Evolutionary conservation across 2,797 vertebrate genomes (phyloP), one percentile per base, ranked within the genome.

Genomic region (Sus cebifrons): DNA sequence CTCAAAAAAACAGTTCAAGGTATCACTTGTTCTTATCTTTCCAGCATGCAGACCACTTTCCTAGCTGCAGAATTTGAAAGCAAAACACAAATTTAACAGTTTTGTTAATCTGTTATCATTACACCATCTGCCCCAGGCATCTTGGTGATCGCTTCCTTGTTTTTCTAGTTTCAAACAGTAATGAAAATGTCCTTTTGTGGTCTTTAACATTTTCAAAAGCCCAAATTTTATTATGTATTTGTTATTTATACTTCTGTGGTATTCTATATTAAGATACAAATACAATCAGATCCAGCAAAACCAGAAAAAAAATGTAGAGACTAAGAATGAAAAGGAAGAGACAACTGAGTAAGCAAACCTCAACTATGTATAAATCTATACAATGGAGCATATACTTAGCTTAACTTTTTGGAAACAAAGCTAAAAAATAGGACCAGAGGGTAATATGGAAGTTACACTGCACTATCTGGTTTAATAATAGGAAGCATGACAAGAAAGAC

Each of bases 61-160:
- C 36, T 95, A 70, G 67, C 58, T 79, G 49, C 70, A 95, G 83
- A 97, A 91, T 68, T 85, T 91, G 64, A 97, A 97, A 97, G 85
- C 36, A 77, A 91, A 96, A 87, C 94, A 95, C 62, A 36, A 94
- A 97, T 75, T 91, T 85, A 93, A 87, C 87, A 78, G 64, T 78
- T 97, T 81, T 91, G 75, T 89, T 92, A 82, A 82, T 93, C 96
- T 96, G 83, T 94, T 97, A 98, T 97, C 96, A 92, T 93, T 89
- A 79, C 77, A 95, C 97, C 93, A 97, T 95, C 97, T 96, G 89
- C 93, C 96, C 71, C 20, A 64, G 62, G 79, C 88, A 81, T 75
- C 67, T 32, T 81, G 84, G 44, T 36, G 54, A 96, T 95, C 84
- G 90, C 91, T 96, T 97, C 95, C 96, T 95, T 96, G 77, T 94